These are phyloP conservation scores for Trialeurodes vaporariorum DNA, from an alignment of 1,140 invertebrate species.

Conservation along the genomic window DNA sequence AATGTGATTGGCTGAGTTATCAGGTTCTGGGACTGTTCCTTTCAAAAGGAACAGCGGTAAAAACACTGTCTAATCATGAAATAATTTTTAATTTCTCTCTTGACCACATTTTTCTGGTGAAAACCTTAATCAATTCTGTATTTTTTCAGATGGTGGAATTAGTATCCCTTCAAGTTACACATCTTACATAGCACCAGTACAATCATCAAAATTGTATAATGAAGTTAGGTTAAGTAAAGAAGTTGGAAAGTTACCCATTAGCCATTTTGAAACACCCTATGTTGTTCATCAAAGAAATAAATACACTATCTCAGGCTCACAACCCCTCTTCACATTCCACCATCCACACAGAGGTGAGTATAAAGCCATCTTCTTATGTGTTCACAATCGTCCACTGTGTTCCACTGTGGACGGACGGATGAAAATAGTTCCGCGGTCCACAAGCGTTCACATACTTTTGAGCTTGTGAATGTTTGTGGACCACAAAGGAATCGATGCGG, in stretches of 20 bases:
- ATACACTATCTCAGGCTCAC: constrained; percentile 63
- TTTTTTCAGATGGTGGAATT: constrained; percentile 67
- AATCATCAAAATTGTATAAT: constrained; percentile 61
- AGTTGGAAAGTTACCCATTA: constrained; percentile 42
- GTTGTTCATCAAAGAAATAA: constrained; percentile 88
- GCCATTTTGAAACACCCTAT: constrained; percentile 76
- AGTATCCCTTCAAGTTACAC: constrained; percentile 86
- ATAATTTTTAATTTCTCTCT: too few relatives aligned
- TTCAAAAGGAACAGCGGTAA: too few relatives aligned
- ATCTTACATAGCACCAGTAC: constrained; percentile 80
- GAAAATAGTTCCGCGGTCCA: too few relatives aligned
- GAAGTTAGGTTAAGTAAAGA: constrained; percentile 42
- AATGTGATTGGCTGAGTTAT: too few relatives aligned
- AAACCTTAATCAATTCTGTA: too few relatives aligned
- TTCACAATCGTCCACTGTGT: not conserved
- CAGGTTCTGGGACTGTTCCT: too few relatives aligned
- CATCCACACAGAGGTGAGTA: constrained; percentile 64
- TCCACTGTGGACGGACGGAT: not conserved
- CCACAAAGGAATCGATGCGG: too few relatives aligned
- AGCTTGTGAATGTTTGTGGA: too few relatives aligned
- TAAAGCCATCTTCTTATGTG: not conserved
- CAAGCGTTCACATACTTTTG: too few relatives aligned
- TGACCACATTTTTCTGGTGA: too few relatives aligned
- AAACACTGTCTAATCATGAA: too few relatives aligned
- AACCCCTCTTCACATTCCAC: constrained; percentile 73